Evolutionary conservation across 2,797 vertebrate genomes (phyloP), one percentile per base, ranked within the genome.

Genomic region (Sebastes dallii): DNA sequence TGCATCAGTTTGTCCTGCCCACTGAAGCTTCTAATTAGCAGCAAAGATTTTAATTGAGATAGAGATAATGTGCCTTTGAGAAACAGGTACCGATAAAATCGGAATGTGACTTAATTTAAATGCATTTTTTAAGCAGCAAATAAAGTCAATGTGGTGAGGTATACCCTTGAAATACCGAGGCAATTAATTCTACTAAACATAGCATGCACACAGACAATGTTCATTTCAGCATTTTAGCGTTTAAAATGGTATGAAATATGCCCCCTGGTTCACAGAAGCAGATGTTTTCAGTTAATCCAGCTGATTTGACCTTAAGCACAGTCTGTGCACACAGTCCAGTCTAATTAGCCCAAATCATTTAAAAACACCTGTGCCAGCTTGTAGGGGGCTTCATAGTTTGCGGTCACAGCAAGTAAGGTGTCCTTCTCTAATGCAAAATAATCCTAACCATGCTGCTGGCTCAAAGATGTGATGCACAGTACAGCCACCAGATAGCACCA

Each of bases 401-500:
- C 27, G 2, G 7, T 66, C 25, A 52, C 13, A 52, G 4, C 13
- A 52, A 4, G 3, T 22, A n/a, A 29, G 2, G 1, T 6, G 34
- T 30, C 27, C 5, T 25, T 64, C 25, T 34, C 3, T 1, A 34
- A 9, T 50, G 10, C 18, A 8, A 27, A 24, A 1, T 25, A 14
- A 20, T 50, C 66, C 16, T 59, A 72, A 24, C 16, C 16, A 12
- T 5, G 24, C 27, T 34, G 42, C 14, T 30, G 30, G 6, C 22
- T 56, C 5, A 32, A 39, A 10, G 6, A 16, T 89, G 87, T 74
- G 25, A 75, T 84, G 65, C 83, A 77, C 39, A 55, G 18, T n/a
- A 4, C 7, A 16, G 54, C 89, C 94, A 92, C 72, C 70, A 94
- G 94, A 91, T 81, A 25, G 91, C 87, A 67, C 66, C 80, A 82